Evolutionary conservation across 2,113 vertebrate genomes (phyloP), one percentile per base, ranked within the genome.

Genomic region (Hipposideros armiger): DNA sequence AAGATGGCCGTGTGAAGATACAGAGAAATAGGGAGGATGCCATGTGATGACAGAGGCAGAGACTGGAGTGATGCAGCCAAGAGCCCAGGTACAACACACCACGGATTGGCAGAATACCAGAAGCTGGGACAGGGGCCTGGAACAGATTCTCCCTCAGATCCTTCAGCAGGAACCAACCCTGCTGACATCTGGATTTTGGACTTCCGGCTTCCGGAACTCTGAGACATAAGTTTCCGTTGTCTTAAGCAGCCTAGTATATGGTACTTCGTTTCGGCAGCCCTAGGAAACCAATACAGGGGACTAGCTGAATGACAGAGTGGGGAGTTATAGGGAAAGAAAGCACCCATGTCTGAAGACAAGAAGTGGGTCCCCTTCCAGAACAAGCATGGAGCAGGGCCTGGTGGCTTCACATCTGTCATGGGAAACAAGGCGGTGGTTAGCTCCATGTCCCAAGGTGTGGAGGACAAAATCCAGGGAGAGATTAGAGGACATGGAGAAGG

Each of bases 31-130:
- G 50, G 26, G 20, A 90, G 15, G n/a, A 5, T 2, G 2, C 19
- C 16, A 24, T 1, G 3, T 45, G 45, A 56, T 8, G 10, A 40
- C 0, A 3, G n/a, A 64, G 32, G 28, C 54, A 14, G 77, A 81
- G n/a, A 17, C 0, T 11, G 42, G 73, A 60, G 32, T 0, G 36
- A 36, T 1, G 10, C 6, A 1, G 7, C 64, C 11, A 16, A 2
- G 14, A 54, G 28, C 50, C 40, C 13, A 40, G 47, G 42, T 36
- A 36, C 0, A 4, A 52, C 42, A 36, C 0, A 4, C 60, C 22
- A 0, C n/a, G 8, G 58, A 15, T 1, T 2, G 14, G 73, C 36
- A 26, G 81, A 30, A 16, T 15, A 0, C 3, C 7, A 16, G 90
- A 60, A n/a, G 42, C 36, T 10, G 8, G 76, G 52, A 40, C 9